These are phyloP conservation scores for Sphaerophoria taeniata DNA, from an alignment of 2,888 invertebrate genomes.

Conservation along the genomic window DNA sequence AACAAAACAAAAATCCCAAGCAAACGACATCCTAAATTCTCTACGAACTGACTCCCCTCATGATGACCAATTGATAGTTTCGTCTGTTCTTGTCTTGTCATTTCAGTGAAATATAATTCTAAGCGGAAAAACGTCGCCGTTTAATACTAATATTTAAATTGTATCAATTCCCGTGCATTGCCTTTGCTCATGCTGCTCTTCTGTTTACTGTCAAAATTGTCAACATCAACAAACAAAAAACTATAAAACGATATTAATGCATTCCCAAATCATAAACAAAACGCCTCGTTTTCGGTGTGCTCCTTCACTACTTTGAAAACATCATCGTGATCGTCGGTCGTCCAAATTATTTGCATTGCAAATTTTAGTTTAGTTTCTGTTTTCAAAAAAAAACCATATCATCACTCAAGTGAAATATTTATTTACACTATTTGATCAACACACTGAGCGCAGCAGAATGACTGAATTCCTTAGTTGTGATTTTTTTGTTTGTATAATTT, in stretches of 20 bases:
- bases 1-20: no score
- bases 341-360: no score
- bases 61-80: no score
- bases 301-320: conserved; percentile 1
- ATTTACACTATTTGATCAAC: neutral
- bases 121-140: neutral
- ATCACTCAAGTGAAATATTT: conserved; percentile 2
- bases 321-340: no score
- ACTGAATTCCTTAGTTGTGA: no score
- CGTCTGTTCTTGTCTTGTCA: no score
- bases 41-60: no score
- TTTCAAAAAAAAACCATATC: no score
- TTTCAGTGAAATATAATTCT: neutral
- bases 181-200: neutral
- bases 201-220: neutral
- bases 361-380: no score
- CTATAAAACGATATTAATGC: conserved; percentile 19
- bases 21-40: no score
- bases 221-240: conserved; percentile 48
- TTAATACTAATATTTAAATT: conserved; percentile 21
- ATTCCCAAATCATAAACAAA: conserved; percentile 26
- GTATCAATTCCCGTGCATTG: conserved; percentile 1
- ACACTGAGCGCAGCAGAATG: no score
- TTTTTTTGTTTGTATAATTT: no score
- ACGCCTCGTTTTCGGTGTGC: neutral